Evolutionary conservation across 2,888 invertebrate species (phyloP), one percentile per base, ranked within the genome.

Genomic region (Eupithecia centaureata): DNA sequence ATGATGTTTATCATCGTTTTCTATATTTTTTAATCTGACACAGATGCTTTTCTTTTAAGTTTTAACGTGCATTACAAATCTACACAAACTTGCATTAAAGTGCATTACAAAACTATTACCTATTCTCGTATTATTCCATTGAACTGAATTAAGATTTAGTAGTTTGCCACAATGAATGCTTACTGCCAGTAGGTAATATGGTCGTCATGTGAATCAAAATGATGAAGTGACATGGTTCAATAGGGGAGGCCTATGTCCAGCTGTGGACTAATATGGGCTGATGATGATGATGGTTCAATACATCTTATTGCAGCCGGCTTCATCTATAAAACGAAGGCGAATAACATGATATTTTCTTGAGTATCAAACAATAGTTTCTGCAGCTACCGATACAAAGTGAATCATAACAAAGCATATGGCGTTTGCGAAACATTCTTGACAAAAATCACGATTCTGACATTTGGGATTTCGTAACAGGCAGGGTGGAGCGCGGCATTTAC

Each of bases 391-490:
- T 66, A 70, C 32, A 38, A 68, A 71, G 58, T 74, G 73, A 76
- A 68, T 74, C 72, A 81, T 73, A 72, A 74, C 77, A 76, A 79
- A 81, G 58, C 79, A 77, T 79, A 81, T 70, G 77, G 73, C 77
- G 76, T 81, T 92, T 92, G 83, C 88, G 88, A 88, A 92, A 92
- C 75, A 82, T 86, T 86, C 88, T 85, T 80, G 82, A 78, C 90
- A 92, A 90, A 92, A 91, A 91, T 90, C 92, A 92, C 92, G 92
- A 92, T 86, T 86, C 85, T 90, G 92, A 92, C 92, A 92, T 92
- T 92, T 92, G 81, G 82, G 84, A 86, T 87, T 89, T 81, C 81
- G 86, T 85, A 85, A 80, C 86, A 82, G 87, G 88, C 82, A 86
- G 87, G 81, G 84, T 82, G 77, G 87, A 86, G 84, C 88, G 79